Base-by-base conservation (phyloP, 2,888 invertebrate species). In the Clepsis dumicolana region DNA sequence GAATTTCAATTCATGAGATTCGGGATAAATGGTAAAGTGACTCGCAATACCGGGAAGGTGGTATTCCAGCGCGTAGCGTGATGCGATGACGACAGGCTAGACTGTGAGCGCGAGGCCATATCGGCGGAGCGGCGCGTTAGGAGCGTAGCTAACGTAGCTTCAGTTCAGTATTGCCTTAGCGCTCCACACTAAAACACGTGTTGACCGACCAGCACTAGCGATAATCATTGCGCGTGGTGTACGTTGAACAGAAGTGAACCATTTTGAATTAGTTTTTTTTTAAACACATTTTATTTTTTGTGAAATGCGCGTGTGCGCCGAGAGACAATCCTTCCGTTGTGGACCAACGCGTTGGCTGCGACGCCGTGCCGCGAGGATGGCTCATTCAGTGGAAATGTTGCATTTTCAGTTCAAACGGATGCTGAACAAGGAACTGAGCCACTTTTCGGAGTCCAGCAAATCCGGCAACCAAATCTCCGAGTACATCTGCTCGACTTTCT, bases 381-480 rank as follows among this genome's bases (percentile, higher is more conserved):
- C 91, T 65, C 84, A 89, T 75, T 91, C 90, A 87, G 86, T 93
- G 77, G 90, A 91, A 79, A 79, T 91, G 76, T 91, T 93, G 84
- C 91, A 88, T 78, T 88, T 90, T 79, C 96, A 99, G 99, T 99
- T 99, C 95, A 99, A 99, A 94, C 96, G 99, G 89, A 99, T 99
- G 99, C 96, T 99, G 92, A 99, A 99, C 95, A 98, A 99, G 95
- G 99, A 99, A 94, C 95, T 99, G 85, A 98, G 98, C 86, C 99
- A 99, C 93, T 99, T 99, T 94, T 99, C 99, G 74, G 99, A 99
- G 93, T 98, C 99, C 76, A 99, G 98, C 94, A 98, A 98, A 94
- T 99, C 99, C 79, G 99, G 99, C 84, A 99, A 99, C 94, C 99
- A 99, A 95, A 99, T 99, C 90, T 99, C 99, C 70, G 99, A 99